phyloP scores from a whole-genome alignment of 2,888 invertebrate species.

The Pecten maximus region DNA sequence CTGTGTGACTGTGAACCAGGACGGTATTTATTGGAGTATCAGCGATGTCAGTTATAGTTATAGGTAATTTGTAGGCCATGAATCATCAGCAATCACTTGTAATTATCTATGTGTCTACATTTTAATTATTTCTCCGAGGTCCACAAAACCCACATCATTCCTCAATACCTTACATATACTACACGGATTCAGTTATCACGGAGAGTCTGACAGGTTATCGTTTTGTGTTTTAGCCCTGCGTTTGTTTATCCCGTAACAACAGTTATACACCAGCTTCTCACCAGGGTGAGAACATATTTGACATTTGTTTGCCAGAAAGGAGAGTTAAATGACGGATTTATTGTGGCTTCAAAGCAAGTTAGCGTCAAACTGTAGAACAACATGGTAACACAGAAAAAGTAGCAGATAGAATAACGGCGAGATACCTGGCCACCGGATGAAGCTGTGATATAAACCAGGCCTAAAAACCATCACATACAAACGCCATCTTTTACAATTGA shows the following conservation, averaged over 20 bases:
- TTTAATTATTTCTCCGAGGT: constrained; percentile 3
- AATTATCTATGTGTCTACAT: constrained; percentile 26
- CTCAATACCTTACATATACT: background rate
- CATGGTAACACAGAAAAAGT: background rate
- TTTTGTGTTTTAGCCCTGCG: background rate
- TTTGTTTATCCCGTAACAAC: constrained; percentile 36
- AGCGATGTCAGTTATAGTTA: background rate
- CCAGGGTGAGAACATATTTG: constrained; percentile 38
- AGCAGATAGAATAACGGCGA: background rate
- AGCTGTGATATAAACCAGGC: constrained; percentile 2
- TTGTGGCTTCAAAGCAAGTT: constrained; percentile 35
- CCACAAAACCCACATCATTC: constrained; percentile 6
- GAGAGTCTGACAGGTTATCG: background rate
- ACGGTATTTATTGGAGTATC: background rate
- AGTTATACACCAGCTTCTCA: constrained; percentile 29
- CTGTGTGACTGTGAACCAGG: background rate
- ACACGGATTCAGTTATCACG: background rate
- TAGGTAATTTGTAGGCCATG: background rate
- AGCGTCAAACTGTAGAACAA: constrained; percentile 20
- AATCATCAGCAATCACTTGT: background rate
- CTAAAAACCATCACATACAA: background rate
- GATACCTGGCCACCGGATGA: constrained; percentile 9
- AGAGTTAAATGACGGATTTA: constrained; percentile 32
- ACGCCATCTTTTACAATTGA: constrained; percentile 32
- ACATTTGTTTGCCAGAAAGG: constrained; percentile 39